A percentile compares a stretch with the other conserved stretches of the same genome.
These are phyloP conservation scores for Cantharis lateralis DNA, from an alignment of 2,888 invertebrate genomes.

Conservation along the genomic window DNA sequence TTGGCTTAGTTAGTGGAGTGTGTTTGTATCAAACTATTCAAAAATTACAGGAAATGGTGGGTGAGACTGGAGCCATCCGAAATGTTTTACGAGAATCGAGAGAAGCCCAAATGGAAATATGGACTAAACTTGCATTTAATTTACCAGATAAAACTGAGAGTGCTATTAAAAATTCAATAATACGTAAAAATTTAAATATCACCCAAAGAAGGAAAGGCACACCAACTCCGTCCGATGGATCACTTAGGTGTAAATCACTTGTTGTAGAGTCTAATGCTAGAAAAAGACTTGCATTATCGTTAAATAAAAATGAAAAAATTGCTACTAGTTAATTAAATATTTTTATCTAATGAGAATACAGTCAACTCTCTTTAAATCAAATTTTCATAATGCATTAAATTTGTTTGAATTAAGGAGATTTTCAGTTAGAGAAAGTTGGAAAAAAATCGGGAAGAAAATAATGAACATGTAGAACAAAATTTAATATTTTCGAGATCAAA, in stretches of 20 bases:
- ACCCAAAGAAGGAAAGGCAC: conserved; percentile 52
- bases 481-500: too few species aligned
- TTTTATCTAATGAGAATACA: not conserved
- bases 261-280: conserved; percentile 45
- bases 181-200: conserved; percentile 50
- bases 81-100: conserved; percentile 60
- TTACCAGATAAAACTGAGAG: conserved; percentile 36
- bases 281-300: conserved; percentile 57
- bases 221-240: conserved; percentile 46
- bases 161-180: conserved; percentile 36
- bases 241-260: conserved; percentile 56
- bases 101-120: conserved; percentile 66
- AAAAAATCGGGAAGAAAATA: too few species aligned
- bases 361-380: too few species aligned
- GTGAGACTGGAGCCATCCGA: conserved; percentile 61
- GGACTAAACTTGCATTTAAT: conserved; percentile 61
- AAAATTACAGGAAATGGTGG: conserved; percentile 75
- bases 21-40: conserved; percentile 80
- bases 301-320: conserved; percentile 53
- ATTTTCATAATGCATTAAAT: too few species aligned
- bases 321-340: conserved; percentile 21
- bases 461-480: too few species aligned
- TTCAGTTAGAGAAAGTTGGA: too few species aligned
- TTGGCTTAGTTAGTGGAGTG: conserved; percentile 84
- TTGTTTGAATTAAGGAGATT: too few species aligned